phyloP scores from a whole-genome alignment of 2,113 vertebrate genomes.

The Callocephalon fimbriatum region DNA sequence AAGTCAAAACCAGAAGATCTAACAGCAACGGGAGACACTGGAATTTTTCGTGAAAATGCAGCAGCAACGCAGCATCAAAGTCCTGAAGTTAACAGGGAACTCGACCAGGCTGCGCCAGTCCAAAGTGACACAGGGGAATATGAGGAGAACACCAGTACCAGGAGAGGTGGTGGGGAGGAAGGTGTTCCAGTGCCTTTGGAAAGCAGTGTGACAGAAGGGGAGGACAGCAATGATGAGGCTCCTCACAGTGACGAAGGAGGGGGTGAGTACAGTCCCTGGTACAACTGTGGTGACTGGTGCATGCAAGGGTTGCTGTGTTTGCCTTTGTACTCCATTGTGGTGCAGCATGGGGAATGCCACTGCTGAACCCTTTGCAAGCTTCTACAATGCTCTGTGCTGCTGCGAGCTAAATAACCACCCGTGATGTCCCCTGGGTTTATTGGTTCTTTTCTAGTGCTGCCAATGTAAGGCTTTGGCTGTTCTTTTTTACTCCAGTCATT shows the following conservation, averaged over 20 bases:
- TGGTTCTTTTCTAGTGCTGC: background rate
- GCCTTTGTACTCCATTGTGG: background rate
- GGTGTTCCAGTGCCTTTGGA: background rate
- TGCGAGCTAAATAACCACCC: background rate
- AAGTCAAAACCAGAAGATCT: background rate
- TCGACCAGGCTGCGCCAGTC: background rate
- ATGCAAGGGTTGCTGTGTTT: background rate
- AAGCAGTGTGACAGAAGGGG: background rate
- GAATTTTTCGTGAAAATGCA: background rate
- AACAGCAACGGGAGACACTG: background rate
- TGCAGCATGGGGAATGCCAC: background rate
- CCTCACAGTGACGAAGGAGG: background rate
- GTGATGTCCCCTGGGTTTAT: background rate
- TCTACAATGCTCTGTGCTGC: background rate
- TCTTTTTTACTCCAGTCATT: background rate
- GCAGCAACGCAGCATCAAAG: background rate
- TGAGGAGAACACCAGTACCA: background rate
- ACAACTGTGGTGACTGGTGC: background rate
- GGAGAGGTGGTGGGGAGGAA: background rate
- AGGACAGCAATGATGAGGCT: background rate
- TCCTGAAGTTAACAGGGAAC: background rate
- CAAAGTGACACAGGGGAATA: background rate
- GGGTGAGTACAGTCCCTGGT: constrained; percentile 79
- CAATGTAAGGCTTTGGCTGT: background rate
- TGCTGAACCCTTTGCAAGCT: background rate